A percentile compares a stretch with the other conserved stretches of the same genome.
Conservation (phyloP, 2,888 invertebrate genomes). For the Polia nebulosa region DNA sequence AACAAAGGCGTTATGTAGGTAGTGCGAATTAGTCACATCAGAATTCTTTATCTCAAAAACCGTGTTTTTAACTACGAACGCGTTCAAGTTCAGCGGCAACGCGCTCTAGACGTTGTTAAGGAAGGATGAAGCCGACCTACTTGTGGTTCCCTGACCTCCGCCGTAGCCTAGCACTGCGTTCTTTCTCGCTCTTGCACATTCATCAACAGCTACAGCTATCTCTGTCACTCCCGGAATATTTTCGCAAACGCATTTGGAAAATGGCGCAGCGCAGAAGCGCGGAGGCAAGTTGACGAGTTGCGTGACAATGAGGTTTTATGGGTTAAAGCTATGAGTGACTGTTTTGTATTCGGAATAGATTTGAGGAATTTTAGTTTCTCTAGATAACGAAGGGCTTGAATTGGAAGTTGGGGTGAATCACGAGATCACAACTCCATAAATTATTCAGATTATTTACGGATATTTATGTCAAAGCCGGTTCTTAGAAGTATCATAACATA, state of each 20-base stretch:
- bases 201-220: conserved; percentile 65
- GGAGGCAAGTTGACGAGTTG: conserved; percentile 77
- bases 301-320: conserved; percentile 80
- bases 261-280: conserved; percentile 80
- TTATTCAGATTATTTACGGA: neutral
- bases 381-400: conserved; percentile 38
- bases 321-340: conserved; percentile 68
- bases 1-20: conserved; percentile 47
- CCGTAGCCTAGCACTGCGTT: conserved; percentile 83
- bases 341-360: conserved; percentile 55
- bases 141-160: conserved; percentile 90
- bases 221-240: conserved; percentile 89
- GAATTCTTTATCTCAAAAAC: conserved; percentile 81
- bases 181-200: conserved; percentile 72
- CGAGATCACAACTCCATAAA: conserved; percentile 3
- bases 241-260: conserved; percentile 88
- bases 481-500: neutral
- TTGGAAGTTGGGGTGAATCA: conserved; percentile 18
- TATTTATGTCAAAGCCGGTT: neutral
- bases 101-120: conserved; percentile 81
- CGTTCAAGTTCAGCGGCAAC: conserved; percentile 87
- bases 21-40: conserved; percentile 57
- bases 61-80: conserved; percentile 83
- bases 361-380: conserved; percentile 49
- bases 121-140: conserved; percentile 90